A percentile compares a stretch with the other conserved stretches of the same genome.
Evolutionary conservation across 2,797 vertebrate species (phyloP).

Genomic region (Merluccius polli): DNA sequence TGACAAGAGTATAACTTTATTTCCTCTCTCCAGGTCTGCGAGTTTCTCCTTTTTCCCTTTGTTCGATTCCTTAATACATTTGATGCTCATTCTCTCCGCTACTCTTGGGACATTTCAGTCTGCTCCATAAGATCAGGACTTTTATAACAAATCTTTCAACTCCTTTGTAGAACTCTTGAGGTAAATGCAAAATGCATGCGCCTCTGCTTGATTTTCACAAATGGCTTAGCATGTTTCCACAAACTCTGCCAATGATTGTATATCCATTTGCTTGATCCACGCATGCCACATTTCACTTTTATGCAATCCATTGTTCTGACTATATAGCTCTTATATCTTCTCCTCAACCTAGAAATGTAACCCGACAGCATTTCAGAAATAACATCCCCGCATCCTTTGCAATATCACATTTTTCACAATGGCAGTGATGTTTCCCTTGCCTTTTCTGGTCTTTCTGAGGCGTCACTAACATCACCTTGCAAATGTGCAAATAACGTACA

Average conservation of each 20-base stretch:
- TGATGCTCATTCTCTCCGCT: slow-evolving; percentile 38
- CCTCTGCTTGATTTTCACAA: slow-evolving; percentile 20
- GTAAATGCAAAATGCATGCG: slow-evolving; percentile 65
- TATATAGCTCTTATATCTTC: neutral
- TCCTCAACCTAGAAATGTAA: neutral
- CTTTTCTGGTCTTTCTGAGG: neutral
- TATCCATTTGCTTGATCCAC: neutral
- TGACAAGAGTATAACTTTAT: slow-evolving; percentile 35
- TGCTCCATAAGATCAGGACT: slow-evolving; percentile 32
- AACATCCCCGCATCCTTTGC: neutral
- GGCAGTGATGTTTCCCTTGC: too few species aligned
- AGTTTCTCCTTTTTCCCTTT: slow-evolving; percentile 49
- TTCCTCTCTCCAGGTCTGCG: slow-evolving; percentile 46
- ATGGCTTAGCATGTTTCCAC: slow-evolving; percentile 28
- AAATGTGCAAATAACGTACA: neutral
- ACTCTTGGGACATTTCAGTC: slow-evolving; percentile 47
- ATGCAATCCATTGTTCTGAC: slow-evolving; percentile 5
- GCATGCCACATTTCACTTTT: slow-evolving; percentile 1
- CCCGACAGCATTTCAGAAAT: neutral
- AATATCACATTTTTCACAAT: neutral
- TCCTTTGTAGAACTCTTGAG: slow-evolving; percentile 47
- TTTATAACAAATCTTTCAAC: slow-evolving; percentile 44
- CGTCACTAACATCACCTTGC: neutral
- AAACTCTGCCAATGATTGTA: neutral
- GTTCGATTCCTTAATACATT: slow-evolving; percentile 34